These are phyloP conservation scores for Octopus bimaculoides DNA, from an alignment of 1,140 invertebrate species.

Conservation along the genomic window DNA sequence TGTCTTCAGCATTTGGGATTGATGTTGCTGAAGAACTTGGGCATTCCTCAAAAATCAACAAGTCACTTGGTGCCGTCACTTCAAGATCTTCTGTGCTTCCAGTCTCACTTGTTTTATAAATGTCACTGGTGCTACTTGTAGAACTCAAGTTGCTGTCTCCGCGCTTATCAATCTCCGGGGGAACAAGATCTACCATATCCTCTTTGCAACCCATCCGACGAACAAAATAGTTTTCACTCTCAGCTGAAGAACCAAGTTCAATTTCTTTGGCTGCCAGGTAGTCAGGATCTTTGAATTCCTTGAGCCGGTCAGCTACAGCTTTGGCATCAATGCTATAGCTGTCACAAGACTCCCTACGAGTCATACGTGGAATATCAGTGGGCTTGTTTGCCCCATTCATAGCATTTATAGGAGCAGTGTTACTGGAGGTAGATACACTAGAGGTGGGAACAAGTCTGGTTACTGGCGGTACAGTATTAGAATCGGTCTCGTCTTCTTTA, in stretches of 20 bases:
- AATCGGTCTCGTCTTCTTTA: constrained; percentile 9
- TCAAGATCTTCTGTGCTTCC: constrained; percentile 25
- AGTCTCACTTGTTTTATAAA: constrained; percentile 27
- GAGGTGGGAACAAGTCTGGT: background rate
- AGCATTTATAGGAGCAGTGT: background rate
- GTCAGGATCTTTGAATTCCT: constrained; percentile 49
- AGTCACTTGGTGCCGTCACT: background rate
- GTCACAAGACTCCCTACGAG: constrained; percentile 33
- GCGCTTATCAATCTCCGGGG: constrained; percentile 8
- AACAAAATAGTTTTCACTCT: constrained; percentile 39
- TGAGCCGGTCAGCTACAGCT: constrained; percentile 35
- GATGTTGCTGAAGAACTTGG: background rate
- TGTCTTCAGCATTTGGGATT: constrained; percentile 23
- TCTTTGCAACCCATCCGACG: background rate
- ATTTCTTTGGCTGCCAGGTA: constrained; percentile 37
- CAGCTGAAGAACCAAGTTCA: constrained; percentile 49
- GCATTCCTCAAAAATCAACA: constrained; percentile 18
- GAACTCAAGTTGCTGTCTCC: constrained; percentile 34
- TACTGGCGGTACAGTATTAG: constrained; percentile 9
- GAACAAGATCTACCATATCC: background rate
- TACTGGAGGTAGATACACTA: background rate
- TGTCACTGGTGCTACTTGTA: constrained; percentile 44
- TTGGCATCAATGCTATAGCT: constrained; percentile 33
- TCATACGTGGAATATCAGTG: constrained; percentile 25
- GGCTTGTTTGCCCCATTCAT: background rate